Percentiles rank a stretch among this genome's conserved stretches.
Conservation (phyloP, 2,797 vertebrate genomes). For the Aldrovandia affinis region DNA sequence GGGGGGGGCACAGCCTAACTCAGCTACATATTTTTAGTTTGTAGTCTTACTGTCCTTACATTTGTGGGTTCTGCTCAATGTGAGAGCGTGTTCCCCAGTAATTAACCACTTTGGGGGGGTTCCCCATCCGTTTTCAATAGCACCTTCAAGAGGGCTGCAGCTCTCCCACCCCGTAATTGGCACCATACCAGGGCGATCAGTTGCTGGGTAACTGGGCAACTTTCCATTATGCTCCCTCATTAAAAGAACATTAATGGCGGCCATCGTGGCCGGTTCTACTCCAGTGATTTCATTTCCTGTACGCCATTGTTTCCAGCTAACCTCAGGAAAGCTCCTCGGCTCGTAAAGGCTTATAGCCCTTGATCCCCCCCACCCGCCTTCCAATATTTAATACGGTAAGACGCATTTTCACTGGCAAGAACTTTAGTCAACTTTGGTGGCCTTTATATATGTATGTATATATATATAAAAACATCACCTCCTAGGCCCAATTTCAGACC, state of each 20-base stretch:
- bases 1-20: background rate
- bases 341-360: slow-evolving; percentile 37
- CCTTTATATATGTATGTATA: too few relatives aligned
- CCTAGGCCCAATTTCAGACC: background rate
- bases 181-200: slow-evolving; percentile 47
- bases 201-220: slow-evolving; percentile 52
- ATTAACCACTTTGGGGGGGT: slow-evolving; percentile 41
- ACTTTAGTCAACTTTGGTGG: slow-evolving; percentile 13
- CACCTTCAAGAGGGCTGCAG: slow-evolving; percentile 50
- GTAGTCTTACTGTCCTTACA: background rate
- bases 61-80: slow-evolving; percentile 17
- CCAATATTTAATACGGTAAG: slow-evolving; percentile 34
- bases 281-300: slow-evolving; percentile 63
- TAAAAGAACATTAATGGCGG: slow-evolving; percentile 61
- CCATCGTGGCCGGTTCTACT: slow-evolving; percentile 50
- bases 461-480: background rate
- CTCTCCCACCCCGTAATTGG: slow-evolving; percentile 58
- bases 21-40: background rate
- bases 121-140: slow-evolving; percentile 37
- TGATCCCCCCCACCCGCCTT: slow-evolving; percentile 3
- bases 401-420: background rate
- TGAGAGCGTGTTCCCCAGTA: slow-evolving; percentile 31
- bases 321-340: slow-evolving; percentile 45
- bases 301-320: slow-evolving; percentile 51
- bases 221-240: slow-evolving; percentile 58